A percentile compares a stretch with the other conserved stretches of the same genome.
Conservation (phyloP, 1,140 invertebrate genomes). For the Nomia melanderi region DNA sequence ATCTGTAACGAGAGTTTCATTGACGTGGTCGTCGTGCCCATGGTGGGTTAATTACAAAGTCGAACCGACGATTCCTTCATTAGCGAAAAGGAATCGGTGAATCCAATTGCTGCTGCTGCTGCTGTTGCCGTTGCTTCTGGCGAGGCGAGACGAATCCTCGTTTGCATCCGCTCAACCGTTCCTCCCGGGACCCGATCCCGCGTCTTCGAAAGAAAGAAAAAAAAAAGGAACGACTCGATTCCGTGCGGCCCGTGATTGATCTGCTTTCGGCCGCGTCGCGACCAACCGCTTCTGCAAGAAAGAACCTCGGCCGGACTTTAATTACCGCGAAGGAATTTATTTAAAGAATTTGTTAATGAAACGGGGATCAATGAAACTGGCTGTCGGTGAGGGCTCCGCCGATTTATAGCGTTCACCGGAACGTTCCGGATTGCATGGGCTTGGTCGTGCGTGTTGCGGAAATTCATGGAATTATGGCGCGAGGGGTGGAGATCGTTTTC, state of each 20-base stretch:
- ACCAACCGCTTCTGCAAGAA: constrained; percentile 20
- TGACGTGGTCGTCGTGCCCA: constrained; percentile 54
- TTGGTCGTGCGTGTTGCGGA: no score
- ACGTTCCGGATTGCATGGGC: neutral
- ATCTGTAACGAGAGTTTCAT: constrained; percentile 69
- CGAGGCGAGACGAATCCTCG: constrained; percentile 56
- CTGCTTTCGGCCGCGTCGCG: constrained; percentile 52
- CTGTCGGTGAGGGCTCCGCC: neutral
- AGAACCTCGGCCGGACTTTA: neutral
- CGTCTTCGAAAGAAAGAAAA: neutral
- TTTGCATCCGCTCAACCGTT: constrained; percentile 51
- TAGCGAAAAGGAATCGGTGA: constrained; percentile 65
- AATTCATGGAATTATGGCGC: no score
- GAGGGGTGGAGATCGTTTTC: no score
- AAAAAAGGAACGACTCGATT: constrained; percentile 32
- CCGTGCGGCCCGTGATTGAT: constrained; percentile 71
- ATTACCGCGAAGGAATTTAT: constrained; percentile 26
- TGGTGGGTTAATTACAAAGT: constrained; percentile 68
- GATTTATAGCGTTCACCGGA: constrained; percentile 10
- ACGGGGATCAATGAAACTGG: constrained; percentile 12
- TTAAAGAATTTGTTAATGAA: constrained; percentile 30
- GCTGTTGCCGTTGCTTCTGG: constrained; percentile 1
- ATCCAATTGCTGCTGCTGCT: constrained; percentile 49
- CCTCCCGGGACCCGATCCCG: constrained; percentile 12
- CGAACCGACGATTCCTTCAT: constrained; percentile 70